Percentiles rank a stretch among this genome's conserved stretches.
phyloP scores from a whole-genome alignment of 2,113 vertebrate genomes.

The Podarcis raffonei region DNA sequence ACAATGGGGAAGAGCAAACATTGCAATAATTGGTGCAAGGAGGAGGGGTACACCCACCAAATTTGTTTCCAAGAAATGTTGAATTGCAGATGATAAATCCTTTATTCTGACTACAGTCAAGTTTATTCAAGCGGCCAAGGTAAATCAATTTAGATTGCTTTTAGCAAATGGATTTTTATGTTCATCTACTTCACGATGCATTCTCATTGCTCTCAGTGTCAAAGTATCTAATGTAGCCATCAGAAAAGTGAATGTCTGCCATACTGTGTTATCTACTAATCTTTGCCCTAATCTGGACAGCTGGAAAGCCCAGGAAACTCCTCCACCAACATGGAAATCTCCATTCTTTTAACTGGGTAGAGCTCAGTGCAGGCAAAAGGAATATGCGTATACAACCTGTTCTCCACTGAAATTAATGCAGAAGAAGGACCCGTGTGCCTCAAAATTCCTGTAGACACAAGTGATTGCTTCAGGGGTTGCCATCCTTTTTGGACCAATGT shows the following conservation, averaged over 20 bases:
- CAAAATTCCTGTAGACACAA: background rate
- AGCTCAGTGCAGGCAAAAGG: background rate
- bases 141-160: background rate
- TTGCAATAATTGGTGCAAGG: background rate
- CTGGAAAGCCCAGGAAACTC: background rate
- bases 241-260: background rate
- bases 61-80: background rate
- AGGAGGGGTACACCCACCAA: background rate
- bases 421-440: background rate
- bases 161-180: conserved; percentile 3
- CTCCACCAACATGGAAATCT: too few species aligned
- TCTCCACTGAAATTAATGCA: background rate
- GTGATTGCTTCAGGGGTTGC: background rate
- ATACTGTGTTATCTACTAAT: background rate
- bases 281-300: background rate
- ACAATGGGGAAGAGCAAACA: background rate
- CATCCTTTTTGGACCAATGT: too few species aligned
- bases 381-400: background rate
- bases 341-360: background rate
- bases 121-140: background rate
- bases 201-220: conserved; percentile 10
- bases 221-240: background rate
- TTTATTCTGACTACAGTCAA: conserved; percentile 4
- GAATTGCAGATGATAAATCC: conserved; percentile 8
- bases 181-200: background rate